phyloP scores from a whole-genome alignment of 2,797 vertebrate species.

The Sebastes nivosus region DNA sequence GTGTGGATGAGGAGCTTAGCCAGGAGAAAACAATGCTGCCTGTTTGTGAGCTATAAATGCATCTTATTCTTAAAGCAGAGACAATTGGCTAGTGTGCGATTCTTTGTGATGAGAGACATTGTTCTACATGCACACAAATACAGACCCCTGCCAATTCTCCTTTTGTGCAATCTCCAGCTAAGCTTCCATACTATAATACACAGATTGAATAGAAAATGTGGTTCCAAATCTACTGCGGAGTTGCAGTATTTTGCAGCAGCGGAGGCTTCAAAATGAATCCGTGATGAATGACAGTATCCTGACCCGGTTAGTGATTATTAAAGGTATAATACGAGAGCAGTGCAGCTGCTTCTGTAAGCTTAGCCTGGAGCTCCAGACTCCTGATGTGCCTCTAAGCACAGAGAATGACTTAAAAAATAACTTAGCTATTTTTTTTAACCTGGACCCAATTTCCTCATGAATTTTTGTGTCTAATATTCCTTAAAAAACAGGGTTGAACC shows the following conservation, averaged over 20 bases:
- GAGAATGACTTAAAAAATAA: constrained; percentile 8
- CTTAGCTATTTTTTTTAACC: background rate
- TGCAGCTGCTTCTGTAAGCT: constrained; percentile 33
- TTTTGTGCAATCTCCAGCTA: constrained; percentile 54
- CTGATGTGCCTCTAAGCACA: background rate
- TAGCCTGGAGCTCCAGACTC: constrained; percentile 8
- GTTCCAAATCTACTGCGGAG: constrained; percentile 35
- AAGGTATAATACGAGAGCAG: constrained; percentile 51
- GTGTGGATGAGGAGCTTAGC: constrained; percentile 49
- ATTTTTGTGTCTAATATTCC: too few relatives aligned
- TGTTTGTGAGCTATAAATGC: constrained; percentile 46
- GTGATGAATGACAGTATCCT: constrained; percentile 42
- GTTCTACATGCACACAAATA: constrained; percentile 62
- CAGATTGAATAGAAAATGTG: constrained; percentile 48
- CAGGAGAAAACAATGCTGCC: constrained; percentile 42
- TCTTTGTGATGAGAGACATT: constrained; percentile 65
- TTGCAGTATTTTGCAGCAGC: constrained; percentile 26
- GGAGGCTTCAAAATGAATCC: constrained; percentile 51
- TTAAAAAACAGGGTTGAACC: too few relatives aligned
- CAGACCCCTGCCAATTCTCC: constrained; percentile 48
- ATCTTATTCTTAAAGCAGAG: constrained; percentile 58
- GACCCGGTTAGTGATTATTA: constrained; percentile 68
- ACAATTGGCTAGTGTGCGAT: constrained; percentile 54
- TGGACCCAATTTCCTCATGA: too few relatives aligned
- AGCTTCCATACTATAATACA: constrained; percentile 50